Evolutionary conservation across 2,888 invertebrate genomes (phyloP), one percentile per base, ranked within the genome.

Genomic region (Heliconius aoede): DNA sequence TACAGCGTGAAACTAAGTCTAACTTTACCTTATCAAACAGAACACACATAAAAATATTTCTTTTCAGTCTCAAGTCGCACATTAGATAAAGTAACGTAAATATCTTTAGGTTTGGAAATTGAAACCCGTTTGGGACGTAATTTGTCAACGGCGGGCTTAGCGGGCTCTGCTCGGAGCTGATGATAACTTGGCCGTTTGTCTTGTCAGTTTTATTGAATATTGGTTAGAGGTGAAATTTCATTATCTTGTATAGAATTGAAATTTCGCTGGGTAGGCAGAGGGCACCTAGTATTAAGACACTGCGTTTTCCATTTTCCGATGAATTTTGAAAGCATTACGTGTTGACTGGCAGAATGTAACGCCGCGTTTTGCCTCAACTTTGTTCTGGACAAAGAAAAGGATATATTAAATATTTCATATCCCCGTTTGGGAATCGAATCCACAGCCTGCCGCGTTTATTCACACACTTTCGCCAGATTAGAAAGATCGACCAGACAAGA

Each of bases 131-230:
- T 32, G 76, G 51, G 78, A 69, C 62, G 76, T 77, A 76, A 80
- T 80, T 80, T 80, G 78, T 80, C 80, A 78, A 73, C 55, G 8
- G 69, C 74, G 77, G 28, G n/a, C 30, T 69, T 55, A n/a, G 30
- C 55, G 74, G 62, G 60, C 68, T 75, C 75, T 58, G 55, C 55
- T 60, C 51, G 40, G 75, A 72, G 62, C 40, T 32, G 67, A 36
- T 67, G 72, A 68, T 72, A 75, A 64, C 67, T 72, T 75, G 55
- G 69, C 55, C 30, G 30, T 69, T 69, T 55, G 15, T 69, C 69
- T 55, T 69, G 32, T 69, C 32, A 55, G 67, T 76, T 60, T 68
- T 62, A 55, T 26, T n/a, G 18, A 69, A 73, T 74, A 74, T 64
- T 62, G 40, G 24, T 51, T 55, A 30, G 51, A 69, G 69, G 51